These are phyloP conservation scores for Caiman crocodilus DNA, from an alignment of 2,797 vertebrate genomes.

Conservation along the genomic window DNA sequence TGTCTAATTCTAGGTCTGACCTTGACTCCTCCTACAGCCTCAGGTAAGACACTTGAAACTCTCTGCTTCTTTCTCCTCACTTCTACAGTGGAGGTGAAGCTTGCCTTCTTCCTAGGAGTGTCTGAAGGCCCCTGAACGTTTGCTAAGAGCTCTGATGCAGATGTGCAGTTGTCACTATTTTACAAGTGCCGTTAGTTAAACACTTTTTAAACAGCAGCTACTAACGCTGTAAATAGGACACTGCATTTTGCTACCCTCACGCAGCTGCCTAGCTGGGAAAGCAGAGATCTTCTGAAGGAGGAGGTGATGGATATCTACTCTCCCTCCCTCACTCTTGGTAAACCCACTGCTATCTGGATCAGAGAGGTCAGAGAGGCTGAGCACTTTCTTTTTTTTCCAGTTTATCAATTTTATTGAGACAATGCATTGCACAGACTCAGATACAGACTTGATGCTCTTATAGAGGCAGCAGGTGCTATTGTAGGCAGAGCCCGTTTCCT, in stretches of 20 bases:
- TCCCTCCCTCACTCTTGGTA: neutral
- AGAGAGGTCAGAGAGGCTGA: conserved; percentile 64
- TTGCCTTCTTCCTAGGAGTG: neutral
- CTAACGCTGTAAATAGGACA: neutral
- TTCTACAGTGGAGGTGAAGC: neutral
- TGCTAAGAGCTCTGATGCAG: neutral
- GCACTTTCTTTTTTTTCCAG: conserved; percentile 53
- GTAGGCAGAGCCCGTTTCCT: neutral
- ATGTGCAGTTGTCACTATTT: neutral
- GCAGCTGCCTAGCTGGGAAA: neutral
- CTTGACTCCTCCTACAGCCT: neutral
- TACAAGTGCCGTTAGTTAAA: neutral
- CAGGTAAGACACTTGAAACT: neutral
- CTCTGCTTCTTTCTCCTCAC: neutral
- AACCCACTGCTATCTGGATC: neutral
- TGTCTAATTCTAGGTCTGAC: neutral
- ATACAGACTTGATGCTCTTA: conserved; percentile 62
- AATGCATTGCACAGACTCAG: conserved; percentile 25
- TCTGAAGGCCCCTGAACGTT: neutral
- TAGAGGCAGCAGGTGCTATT: conserved; percentile 43
- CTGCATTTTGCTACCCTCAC: too few relatives aligned
- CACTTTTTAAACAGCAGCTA: neutral
- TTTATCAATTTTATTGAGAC: conserved; percentile 72
- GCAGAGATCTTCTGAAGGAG: neutral
- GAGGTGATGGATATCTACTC: neutral